Percentiles rank a stretch among this genome's conserved stretches.
These are phyloP conservation scores for Forbesichthys agassizii DNA, from an alignment of 2,113 vertebrate species.

Conservation along the genomic window DNA sequence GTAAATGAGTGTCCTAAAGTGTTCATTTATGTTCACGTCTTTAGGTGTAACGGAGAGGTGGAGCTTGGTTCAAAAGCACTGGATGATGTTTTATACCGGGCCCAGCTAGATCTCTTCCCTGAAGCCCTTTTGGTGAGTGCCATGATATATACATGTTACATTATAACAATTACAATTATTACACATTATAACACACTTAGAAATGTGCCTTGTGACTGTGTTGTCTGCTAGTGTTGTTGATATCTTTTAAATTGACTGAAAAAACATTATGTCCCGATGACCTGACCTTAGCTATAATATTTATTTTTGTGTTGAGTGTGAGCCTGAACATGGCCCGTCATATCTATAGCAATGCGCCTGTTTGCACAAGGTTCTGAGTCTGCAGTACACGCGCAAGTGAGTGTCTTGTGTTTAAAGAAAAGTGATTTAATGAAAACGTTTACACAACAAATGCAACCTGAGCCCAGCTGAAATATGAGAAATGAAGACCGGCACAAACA, in stretches of 20 bases:
- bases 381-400: too few species aligned
- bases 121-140: conserved; percentile 93
- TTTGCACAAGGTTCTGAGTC: too few species aligned
- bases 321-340: too few species aligned
- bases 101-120: conserved; percentile 93
- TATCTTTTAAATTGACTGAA: background rate
- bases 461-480: too few species aligned
- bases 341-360: too few species aligned
- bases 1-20: background rate
- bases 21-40: conserved; percentile 23
- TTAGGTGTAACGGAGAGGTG: conserved; percentile 94
- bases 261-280: conserved; percentile 28
- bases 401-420: too few species aligned
- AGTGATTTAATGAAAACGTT: too few species aligned
- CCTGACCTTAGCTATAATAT: background rate
- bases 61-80: conserved; percentile 92
- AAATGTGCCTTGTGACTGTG: background rate
- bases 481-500: too few species aligned
- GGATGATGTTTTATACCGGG: conserved; percentile 94
- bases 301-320: background rate
- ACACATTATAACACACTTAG: background rate
- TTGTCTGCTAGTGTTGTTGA: conserved; percentile 24
- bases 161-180: background rate
- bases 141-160: background rate
- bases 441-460: too few species aligned